phyloP scores from a whole-genome alignment of 2,797 vertebrate genomes.

The Myotis pilosus region DNA sequence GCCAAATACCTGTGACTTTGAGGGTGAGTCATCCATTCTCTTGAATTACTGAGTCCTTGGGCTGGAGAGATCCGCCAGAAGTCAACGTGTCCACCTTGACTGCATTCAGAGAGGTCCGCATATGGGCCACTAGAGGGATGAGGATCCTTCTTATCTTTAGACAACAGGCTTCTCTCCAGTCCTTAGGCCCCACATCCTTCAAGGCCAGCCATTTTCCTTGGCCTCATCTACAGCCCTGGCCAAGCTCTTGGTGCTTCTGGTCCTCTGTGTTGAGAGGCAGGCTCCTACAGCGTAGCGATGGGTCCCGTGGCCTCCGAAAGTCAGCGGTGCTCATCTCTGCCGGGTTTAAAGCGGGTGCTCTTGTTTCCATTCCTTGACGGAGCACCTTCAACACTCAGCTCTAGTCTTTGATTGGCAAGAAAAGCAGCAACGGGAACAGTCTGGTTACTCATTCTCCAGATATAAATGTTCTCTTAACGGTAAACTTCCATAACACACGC shows the following conservation, averaged over 20 bases:
- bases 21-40: slow-evolving; percentile 20
- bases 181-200: background rate
- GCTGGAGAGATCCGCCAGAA: background rate
- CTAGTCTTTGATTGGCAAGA: slow-evolving; percentile 1
- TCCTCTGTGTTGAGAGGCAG: background rate
- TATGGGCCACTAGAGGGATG: background rate
- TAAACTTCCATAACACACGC: background rate
- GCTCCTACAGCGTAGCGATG: too few relatives aligned
- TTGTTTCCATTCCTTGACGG: background rate
- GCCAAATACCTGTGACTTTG: background rate
- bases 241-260: background rate
- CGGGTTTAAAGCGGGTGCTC: background rate
- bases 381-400: background rate
- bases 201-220: background rate
- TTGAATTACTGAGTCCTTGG: slow-evolving; percentile 10
- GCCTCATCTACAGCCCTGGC: background rate
- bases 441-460: slow-evolving; percentile 24
- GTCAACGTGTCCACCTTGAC: background rate
- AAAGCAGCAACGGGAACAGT: background rate
- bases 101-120: background rate
- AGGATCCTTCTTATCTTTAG: background rate
- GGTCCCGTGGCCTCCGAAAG: too few relatives aligned
- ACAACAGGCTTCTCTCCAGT: background rate
- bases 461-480: background rate
- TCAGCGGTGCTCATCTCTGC: background rate